These are phyloP conservation scores for Pelecanus crispus DNA, from an alignment of 2,113 vertebrate genomes.

Conservation along the genomic window DNA sequence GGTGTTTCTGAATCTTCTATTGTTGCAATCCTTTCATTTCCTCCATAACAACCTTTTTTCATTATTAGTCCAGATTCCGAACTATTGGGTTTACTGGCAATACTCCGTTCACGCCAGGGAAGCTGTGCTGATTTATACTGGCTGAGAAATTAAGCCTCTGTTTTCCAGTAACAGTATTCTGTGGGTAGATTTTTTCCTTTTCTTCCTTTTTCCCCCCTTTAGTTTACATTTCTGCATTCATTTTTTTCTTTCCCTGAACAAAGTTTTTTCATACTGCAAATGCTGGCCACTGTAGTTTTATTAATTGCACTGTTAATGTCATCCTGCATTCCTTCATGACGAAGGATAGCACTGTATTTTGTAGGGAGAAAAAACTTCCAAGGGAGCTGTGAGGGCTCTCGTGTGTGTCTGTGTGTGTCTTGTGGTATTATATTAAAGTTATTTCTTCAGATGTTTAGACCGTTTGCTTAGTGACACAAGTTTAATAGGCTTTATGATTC, in stretches of 20 bases:
- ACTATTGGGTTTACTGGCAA: not conserved
- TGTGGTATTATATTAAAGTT: not conserved
- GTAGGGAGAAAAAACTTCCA: not conserved
- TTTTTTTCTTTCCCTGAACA: not conserved
- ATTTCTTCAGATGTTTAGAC: not conserved
- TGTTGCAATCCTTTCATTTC: not conserved
- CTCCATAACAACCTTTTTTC: not conserved
- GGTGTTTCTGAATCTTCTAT: not conserved
- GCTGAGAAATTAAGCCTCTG: not conserved
- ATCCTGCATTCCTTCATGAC: not conserved
- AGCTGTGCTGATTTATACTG: not conserved
- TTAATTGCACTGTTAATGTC: constrained; percentile 27
- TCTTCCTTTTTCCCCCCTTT: accelerated
- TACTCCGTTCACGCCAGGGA: not conserved
- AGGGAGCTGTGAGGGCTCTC: not conserved
- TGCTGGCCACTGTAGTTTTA: not conserved
- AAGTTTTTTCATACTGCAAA: not conserved
- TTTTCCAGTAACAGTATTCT: not conserved
- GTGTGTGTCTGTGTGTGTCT: not conserved
- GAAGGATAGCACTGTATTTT: not conserved
- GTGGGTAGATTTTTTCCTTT: not conserved
- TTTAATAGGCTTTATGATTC: not conserved
- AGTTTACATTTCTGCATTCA: not conserved
- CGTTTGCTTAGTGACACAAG: not conserved
- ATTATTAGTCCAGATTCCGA: not conserved